Conservation (phyloP, 2,113 vertebrate genomes). For the Stigmatopora argus region DNA sequence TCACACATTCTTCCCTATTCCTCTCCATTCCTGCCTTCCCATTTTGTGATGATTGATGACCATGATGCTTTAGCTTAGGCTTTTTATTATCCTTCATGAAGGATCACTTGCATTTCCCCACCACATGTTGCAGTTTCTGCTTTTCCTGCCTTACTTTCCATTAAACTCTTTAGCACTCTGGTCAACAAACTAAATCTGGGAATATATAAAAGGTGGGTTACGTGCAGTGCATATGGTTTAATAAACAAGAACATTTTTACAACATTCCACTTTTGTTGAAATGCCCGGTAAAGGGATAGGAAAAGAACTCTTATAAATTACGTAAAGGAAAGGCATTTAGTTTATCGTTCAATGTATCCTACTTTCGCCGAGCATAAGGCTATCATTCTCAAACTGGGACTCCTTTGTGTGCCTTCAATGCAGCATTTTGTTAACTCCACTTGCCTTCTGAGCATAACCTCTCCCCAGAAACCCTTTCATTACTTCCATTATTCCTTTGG, state of each 20-base stretch:
- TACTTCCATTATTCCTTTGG: background rate
- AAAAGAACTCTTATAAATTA: no score
- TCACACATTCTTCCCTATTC: background rate
- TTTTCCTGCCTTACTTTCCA: conserved; percentile 5
- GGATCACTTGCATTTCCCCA: conserved; percentile 13
- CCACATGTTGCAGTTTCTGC: conserved; percentile 15
- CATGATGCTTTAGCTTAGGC: conserved; percentile 52
- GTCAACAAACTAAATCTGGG: background rate
- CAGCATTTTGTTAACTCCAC: background rate
- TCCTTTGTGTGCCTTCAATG: background rate
- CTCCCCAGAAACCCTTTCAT: background rate
- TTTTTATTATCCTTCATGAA: conserved; percentile 61
- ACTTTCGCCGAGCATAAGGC: background rate
- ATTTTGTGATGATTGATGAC: conserved; percentile 60
- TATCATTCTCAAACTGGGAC: background rate
- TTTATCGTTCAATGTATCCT: conserved; percentile 9
- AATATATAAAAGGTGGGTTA: background rate
- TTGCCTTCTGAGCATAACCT: background rate
- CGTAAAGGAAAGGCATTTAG: background rate
- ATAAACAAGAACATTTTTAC: no score
- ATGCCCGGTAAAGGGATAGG: no score
- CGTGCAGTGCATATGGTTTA: no score
- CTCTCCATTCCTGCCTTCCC: conserved; percentile 25
- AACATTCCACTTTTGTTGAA: no score
- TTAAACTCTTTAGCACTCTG: background rate